These are phyloP conservation scores for Platyura marginata DNA, from an alignment of 1,140 invertebrate genomes.

Conservation along the genomic window DNA sequence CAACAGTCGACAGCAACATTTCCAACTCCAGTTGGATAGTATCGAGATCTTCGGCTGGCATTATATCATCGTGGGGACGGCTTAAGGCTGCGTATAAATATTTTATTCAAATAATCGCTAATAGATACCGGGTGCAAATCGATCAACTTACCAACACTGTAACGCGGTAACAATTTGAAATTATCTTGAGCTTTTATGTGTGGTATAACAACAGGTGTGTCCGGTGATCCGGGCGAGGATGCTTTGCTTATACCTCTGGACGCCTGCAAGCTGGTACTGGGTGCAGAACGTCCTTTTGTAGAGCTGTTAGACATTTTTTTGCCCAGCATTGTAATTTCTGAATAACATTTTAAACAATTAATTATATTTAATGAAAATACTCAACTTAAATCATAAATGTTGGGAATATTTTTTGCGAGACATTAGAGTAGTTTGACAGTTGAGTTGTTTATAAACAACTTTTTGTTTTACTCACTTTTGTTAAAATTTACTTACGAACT, in stretches of 20 bases:
- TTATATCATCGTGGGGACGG: slow-evolving; percentile 36
- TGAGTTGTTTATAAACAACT: too few species aligned
- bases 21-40: slow-evolving; percentile 75
- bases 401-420: too few species aligned
- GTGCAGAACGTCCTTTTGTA: background rate
- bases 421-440: too few species aligned
- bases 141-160: slow-evolving; percentile 24
- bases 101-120: background rate
- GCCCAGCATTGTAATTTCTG: too few species aligned
- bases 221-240: slow-evolving; percentile 1
- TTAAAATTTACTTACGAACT: too few species aligned
- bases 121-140: background rate
- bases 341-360: too few species aligned
- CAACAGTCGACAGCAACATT: slow-evolving; percentile 60
- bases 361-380: too few species aligned
- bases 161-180: slow-evolving; percentile 30
- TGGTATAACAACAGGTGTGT: slow-evolving; percentile 10
- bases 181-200: slow-evolving; percentile 27
- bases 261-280: background rate
- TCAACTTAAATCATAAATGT: too few species aligned
- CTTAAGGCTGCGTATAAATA: slow-evolving; percentile 28
- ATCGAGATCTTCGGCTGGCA: slow-evolving; percentile 70
- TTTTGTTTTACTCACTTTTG: too few species aligned
- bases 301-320: background rate
- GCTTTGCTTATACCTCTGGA: slow-evolving; percentile 3